A percentile compares a stretch with the other conserved stretches of the same genome.
These are phyloP conservation scores for Conops quadrifasciatus DNA, from an alignment of 2,888 invertebrate species.

Conservation along the genomic window DNA sequence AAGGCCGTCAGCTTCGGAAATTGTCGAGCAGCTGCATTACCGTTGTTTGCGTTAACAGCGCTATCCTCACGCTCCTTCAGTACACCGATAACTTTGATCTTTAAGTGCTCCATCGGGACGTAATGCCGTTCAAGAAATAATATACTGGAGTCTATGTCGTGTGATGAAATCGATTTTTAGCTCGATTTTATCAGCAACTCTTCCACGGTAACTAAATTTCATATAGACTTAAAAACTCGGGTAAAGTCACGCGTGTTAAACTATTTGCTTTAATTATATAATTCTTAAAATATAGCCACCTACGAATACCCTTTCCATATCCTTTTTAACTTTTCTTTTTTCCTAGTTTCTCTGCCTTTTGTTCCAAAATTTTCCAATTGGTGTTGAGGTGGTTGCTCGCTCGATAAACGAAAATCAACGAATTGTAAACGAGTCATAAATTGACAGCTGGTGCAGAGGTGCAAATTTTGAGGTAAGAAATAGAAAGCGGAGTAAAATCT, in stretches of 20 bases:
- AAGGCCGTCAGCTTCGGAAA: constrained; percentile 54
- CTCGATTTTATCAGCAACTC: neutral
- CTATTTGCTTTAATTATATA: neutral
- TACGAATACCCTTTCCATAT: neutral
- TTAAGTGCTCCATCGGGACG: constrained; percentile 57
- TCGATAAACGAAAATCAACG: constrained; percentile 29
- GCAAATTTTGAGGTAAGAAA: neutral
- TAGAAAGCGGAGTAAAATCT: too few species aligned
- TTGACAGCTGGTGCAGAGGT: constrained; percentile 17
- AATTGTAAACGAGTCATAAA: constrained; percentile 9
- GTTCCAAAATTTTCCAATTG: constrained; percentile 18
- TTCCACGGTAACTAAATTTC: neutral
- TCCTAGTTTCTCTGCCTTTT: neutral
- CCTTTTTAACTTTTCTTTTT: constrained; percentile 4
- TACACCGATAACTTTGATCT: constrained; percentile 61
- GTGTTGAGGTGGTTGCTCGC: constrained; percentile 17
- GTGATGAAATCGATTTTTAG: constrained; percentile 32
- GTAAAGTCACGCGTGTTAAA: neutral
- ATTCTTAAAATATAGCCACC: neutral
- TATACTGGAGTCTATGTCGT: constrained; percentile 18
- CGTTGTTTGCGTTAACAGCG: constrained; percentile 47
- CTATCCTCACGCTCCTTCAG: constrained; percentile 58
- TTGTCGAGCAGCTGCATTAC: constrained; percentile 30
- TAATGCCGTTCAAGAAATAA: neutral
- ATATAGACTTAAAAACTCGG: neutral